Conservation (phyloP, 2,888 invertebrate species). For the Tenthredo scrophulariae region DNA sequence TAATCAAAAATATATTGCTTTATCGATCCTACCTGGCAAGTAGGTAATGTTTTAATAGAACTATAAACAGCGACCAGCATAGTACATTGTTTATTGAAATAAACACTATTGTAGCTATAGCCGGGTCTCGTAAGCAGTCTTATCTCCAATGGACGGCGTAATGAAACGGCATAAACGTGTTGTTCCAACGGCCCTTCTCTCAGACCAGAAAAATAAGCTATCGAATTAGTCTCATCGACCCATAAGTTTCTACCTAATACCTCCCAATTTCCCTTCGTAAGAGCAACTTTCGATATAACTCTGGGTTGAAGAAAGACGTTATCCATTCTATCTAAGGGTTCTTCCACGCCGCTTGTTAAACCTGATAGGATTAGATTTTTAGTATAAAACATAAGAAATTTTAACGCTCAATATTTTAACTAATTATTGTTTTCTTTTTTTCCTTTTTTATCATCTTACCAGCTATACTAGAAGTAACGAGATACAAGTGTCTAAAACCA, state of each 20-base stretch:
- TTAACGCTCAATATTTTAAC: slow-evolving; percentile 27
- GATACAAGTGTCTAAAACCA: slow-evolving; percentile 93
- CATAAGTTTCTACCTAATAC: slow-evolving; percentile 92
- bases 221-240: slow-evolving; percentile 88
- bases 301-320: slow-evolving; percentile 81
- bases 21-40: slow-evolving; percentile 81
- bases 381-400: neutral
- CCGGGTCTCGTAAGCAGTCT: slow-evolving; percentile 90
- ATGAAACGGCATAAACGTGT: slow-evolving; percentile 92
- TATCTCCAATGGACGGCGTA: slow-evolving; percentile 86
- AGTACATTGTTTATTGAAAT: slow-evolving; percentile 84
- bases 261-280: slow-evolving; percentile 97
- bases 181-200: slow-evolving; percentile 95
- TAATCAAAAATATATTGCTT: neutral
- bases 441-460: slow-evolving; percentile 61
- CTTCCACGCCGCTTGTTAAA: slow-evolving; percentile 81
- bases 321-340: slow-evolving; percentile 79
- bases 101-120: slow-evolving; percentile 86
- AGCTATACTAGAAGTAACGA: slow-evolving; percentile 83
- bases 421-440: neutral
- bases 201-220: slow-evolving; percentile 95
- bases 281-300: slow-evolving; percentile 85
- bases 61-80: slow-evolving; percentile 92
- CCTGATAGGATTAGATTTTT: slow-evolving; percentile 73
- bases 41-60: slow-evolving; percentile 89